Evolutionary conservation across 1,140 invertebrate genomes (phyloP), one percentile per base, ranked within the genome.

Genomic region (Zaprionus ghesquierei): DNA sequence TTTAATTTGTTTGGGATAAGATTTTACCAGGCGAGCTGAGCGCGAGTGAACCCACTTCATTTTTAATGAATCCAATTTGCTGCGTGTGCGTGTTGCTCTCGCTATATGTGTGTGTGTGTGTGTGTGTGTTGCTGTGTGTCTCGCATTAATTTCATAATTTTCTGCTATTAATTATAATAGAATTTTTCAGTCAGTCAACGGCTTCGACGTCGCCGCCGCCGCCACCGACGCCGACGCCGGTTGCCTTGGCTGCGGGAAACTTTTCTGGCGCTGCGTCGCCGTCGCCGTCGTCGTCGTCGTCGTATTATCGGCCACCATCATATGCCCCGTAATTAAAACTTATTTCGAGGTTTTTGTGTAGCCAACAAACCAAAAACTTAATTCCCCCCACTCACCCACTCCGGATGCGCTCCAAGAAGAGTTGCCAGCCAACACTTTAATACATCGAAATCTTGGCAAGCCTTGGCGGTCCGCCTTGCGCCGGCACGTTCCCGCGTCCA

Each of bases 71-170:
- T 87, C 82, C 82, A 87, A 87, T 87, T 87, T 87, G 63, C 61
- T 66, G 73, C 50, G 60, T 69, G 62, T 51, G 58, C 68, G 33
- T 51, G 44, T 27, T 22, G 10, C 41, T 27, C 10, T 35, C 13
- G n/a, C n/a, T n/a, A n/a, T n/a, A n/a, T 63, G 15, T 59, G 13
- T 49, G 13, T 44, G 23, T 27, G 33, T 64, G 15, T 44, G 27
- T 15, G 9, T 38, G 10, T 38, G 27, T 38, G 38, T 73, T 49
- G 71, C 56, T 49, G 65, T 54, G 76, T 65, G 56, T 76, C 87
- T 82, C 87, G 82, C 82, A 87, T 87, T 87, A 87, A 87, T 87
- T 87, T 87, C 79, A 89, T 89, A 87, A 87, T 87, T 87, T 87
- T 89, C 68, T 79, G 82, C 82, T 89, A 87, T 87, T 87, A 87